Percentiles rank a stretch among this genome's conserved stretches.
phyloP scores from a whole-genome alignment of 2,113 vertebrate genomes.

The Hyla sarda region DNA sequence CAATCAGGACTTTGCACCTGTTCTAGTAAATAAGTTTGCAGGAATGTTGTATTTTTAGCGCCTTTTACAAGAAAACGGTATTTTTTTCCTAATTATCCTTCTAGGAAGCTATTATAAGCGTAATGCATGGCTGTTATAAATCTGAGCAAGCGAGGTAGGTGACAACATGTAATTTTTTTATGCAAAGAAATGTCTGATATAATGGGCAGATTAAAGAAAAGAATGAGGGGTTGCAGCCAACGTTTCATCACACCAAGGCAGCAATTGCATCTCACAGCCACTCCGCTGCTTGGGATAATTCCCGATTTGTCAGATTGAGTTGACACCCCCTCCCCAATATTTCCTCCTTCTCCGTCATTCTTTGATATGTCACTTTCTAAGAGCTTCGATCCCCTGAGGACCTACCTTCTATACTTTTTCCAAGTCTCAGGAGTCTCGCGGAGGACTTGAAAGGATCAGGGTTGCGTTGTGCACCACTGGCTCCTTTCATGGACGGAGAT shows the following conservation, averaged over 20 bases:
- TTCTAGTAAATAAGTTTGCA: not conserved
- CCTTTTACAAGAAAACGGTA: not conserved
- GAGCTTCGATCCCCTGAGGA: conserved; percentile 8
- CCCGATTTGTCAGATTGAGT: not conserved
- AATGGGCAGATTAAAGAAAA: conserved; percentile 1
- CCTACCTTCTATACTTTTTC: not conserved
- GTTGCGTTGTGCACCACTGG: not conserved
- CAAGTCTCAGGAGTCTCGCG: conserved; percentile 7
- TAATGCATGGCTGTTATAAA: not conserved
- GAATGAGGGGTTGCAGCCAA: not conserved
- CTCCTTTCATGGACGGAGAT: conserved; percentile 21
- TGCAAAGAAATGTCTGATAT: not conserved
- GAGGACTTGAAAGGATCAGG: conserved; percentile 32
- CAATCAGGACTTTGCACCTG: conserved; percentile 24
- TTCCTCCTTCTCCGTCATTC: not conserved
- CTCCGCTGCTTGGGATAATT: not conserved
- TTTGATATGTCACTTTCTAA: conserved; percentile 33
- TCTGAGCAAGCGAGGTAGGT: not conserved
- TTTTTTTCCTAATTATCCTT: conserved; percentile 16
- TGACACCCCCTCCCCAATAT: not conserved
- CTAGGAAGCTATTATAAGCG: not conserved
- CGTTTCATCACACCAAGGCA: not conserved
- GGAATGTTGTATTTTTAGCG: not conserved
- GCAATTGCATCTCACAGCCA: not conserved
- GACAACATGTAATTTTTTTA: conserved; percentile 16